Conservation (phyloP, 1,140 invertebrate species). For the Cephus cinctus region DNA sequence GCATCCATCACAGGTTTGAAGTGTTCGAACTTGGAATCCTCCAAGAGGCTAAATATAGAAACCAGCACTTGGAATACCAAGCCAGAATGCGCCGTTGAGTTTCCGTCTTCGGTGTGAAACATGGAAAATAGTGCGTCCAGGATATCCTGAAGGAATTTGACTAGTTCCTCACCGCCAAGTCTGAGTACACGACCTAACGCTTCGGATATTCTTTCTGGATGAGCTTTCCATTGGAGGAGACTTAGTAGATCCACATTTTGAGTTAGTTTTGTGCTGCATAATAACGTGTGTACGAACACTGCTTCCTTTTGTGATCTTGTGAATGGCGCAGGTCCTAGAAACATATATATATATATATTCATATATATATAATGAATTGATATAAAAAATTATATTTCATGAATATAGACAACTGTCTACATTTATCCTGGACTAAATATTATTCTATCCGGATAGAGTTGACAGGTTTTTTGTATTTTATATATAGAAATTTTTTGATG, state of each 20-base stretch:
- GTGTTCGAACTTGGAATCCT: slow-evolving; percentile 91
- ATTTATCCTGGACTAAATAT: no score
- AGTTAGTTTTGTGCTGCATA: slow-evolving; percentile 94
- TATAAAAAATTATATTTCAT: no score
- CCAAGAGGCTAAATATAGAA: slow-evolving; percentile 87
- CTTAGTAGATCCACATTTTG: slow-evolving; percentile 91
- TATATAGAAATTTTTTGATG: no score
- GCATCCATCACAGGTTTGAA: slow-evolving; percentile 94
- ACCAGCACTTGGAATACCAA: slow-evolving; percentile 81
- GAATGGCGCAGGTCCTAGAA: slow-evolving; percentile 61
- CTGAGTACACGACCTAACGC: slow-evolving; percentile 78
- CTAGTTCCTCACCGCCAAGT: slow-evolving; percentile 86
- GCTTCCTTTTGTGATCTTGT: slow-evolving; percentile 81
- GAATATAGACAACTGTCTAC: no score
- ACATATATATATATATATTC: neutral
- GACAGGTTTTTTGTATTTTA: no score
- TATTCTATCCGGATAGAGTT: no score
- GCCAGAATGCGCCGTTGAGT: slow-evolving; percentile 72
- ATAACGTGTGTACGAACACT: slow-evolving; percentile 76
- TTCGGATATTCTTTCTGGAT: slow-evolving; percentile 82
- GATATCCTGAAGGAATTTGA: slow-evolving; percentile 95
- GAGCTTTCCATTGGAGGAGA: slow-evolving; percentile 86
- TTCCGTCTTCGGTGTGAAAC: slow-evolving; percentile 92
- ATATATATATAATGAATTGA: slow-evolving; percentile 1
- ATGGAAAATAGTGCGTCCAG: slow-evolving; percentile 92